Evolutionary conservation across 2,888 invertebrate genomes (phyloP).

Genomic region (Julus scandinavius): DNA sequence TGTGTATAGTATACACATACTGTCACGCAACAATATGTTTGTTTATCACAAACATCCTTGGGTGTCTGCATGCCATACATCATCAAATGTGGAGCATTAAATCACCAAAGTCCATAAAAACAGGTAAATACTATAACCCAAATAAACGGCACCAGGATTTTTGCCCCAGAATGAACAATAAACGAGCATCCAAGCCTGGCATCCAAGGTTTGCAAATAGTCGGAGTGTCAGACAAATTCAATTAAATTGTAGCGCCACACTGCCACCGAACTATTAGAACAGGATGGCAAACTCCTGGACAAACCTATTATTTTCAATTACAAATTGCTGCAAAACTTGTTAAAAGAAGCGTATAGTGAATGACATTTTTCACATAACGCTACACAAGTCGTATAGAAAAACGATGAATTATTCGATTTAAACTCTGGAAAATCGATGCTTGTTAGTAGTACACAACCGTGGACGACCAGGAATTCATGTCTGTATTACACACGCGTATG

Average conservation of each 20-base stretch:
- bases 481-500: too few relatives aligned
- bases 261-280: not conserved
- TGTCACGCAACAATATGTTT: not conserved
- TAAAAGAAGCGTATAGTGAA: too few relatives aligned
- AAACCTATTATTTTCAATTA: not conserved
- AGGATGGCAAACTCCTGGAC: constrained; percentile 23
- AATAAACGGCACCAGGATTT: constrained; percentile 13
- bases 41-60: not conserved
- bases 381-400: too few relatives aligned
- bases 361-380: not conserved
- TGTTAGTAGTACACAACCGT: too few relatives aligned
- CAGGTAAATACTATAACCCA: not conserved
- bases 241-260: not conserved
- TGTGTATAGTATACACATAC: not conserved
- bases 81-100: not conserved
- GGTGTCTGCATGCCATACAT: not conserved
- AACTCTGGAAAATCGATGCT: too few relatives aligned
- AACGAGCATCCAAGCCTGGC: not conserved
- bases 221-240: not conserved
- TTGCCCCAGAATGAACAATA: not conserved
- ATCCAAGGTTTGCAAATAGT: constrained; percentile 16
- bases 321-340: too few relatives aligned
- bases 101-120: not conserved
- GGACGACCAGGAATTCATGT: too few relatives aligned
- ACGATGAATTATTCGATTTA: too few relatives aligned